Evolutionary conservation across 2,113 vertebrate species (phyloP).

Genomic region (Saccopteryx leptura): DNA sequence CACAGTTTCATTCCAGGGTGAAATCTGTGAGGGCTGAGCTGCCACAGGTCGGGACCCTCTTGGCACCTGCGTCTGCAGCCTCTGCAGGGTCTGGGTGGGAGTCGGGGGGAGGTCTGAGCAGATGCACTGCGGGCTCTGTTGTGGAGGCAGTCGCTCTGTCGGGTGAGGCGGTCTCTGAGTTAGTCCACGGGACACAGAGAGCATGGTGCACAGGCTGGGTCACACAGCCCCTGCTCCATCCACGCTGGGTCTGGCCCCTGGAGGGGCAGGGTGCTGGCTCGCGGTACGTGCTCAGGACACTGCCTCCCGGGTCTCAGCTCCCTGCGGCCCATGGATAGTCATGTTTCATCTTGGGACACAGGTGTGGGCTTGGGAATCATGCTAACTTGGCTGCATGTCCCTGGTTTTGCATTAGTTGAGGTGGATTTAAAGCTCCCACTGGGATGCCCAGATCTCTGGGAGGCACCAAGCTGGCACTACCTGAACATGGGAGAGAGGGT

Average conservation of each 20-base stretch:
- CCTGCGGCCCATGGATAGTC: rapidly evolving
- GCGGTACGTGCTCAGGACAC: background rate
- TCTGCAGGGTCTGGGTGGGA: background rate
- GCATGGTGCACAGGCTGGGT: background rate
- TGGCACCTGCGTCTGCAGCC: rapidly evolving
- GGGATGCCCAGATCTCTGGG: background rate
- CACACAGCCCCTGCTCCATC: background rate
- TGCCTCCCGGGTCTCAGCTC: background rate
- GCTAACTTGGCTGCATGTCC: rapidly evolving
- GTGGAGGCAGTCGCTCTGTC: background rate
- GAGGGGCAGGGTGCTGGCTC: background rate
- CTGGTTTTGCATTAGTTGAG: background rate
- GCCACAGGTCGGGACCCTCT: rapidly evolving
- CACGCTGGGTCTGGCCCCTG: background rate
- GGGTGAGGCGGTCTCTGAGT: background rate
- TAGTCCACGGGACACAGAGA: background rate
- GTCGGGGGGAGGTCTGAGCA: background rate
- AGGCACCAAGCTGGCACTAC: background rate
- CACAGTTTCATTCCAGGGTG: background rate
- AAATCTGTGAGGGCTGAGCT: rapidly evolving
- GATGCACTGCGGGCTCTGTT: rapidly evolving
- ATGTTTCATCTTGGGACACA: rapidly evolving
- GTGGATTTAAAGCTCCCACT: background rate
- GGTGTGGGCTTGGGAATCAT: rapidly evolving
- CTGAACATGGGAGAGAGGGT: background rate